Conservation (phyloP, 2,888 invertebrate species). For the Linnaemya vulpina region DNA sequence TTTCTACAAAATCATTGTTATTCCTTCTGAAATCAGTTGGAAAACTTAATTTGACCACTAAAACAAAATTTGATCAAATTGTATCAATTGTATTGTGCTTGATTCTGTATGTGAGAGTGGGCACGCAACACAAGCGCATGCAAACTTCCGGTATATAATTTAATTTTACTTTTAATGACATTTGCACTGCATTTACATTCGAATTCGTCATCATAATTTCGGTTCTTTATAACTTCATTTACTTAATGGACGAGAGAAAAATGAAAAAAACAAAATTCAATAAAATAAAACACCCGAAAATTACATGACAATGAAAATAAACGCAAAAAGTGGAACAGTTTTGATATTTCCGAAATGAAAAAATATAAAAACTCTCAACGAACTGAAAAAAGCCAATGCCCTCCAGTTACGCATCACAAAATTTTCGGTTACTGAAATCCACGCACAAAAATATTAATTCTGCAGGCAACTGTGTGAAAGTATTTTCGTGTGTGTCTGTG, state of each 20-base stretch:
- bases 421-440: slow-evolving; percentile 52
- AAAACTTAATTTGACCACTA: background rate
- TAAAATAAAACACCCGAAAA: slow-evolving; percentile 64
- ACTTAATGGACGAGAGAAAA: slow-evolving; percentile 28
- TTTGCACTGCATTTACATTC: slow-evolving; percentile 61
- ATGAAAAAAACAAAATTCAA: background rate
- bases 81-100: background rate
- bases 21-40: background rate
- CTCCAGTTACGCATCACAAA: slow-evolving; percentile 65
- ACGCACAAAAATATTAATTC: slow-evolving; percentile 48
- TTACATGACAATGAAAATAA: slow-evolving; percentile 61
- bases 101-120: background rate
- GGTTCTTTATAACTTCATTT: slow-evolving; percentile 5
- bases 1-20: too few relatives aligned
- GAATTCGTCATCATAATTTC: slow-evolving; percentile 26
- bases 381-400: slow-evolving; percentile 57
- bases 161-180: slow-evolving; percentile 68
- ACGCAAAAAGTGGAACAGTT: slow-evolving; percentile 62
- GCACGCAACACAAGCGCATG: slow-evolving; percentile 31
- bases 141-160: slow-evolving; percentile 68
- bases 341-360: slow-evolving; percentile 4
- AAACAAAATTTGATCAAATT: background rate
- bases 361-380: slow-evolving; percentile 7
- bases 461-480: slow-evolving; percentile 29
- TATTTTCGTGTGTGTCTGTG: slow-evolving; percentile 6